Evolutionary conservation across 1,140 invertebrate species (phyloP).

Genomic region (Trichogramma pretiosum): DNA sequence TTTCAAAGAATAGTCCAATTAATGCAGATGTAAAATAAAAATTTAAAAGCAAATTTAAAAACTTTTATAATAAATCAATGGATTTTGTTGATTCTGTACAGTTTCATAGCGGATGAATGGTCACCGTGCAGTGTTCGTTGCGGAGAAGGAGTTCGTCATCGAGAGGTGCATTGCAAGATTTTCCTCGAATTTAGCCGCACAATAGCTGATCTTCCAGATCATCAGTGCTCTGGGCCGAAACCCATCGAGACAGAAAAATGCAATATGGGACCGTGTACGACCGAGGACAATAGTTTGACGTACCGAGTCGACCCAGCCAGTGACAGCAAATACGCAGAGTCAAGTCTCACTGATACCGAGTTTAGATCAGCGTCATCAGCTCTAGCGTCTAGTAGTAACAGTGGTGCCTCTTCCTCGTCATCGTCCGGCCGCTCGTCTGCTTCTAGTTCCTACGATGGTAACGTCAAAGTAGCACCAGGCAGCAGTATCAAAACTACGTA

Average conservation of each 20-base stretch:
- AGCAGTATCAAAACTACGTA: slow-evolving; percentile 55
- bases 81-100: too few relatives aligned
- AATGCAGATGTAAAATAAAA: too few relatives aligned
- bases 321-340: slow-evolving; percentile 45
- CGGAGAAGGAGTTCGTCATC: slow-evolving; percentile 72
- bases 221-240: slow-evolving; percentile 76
- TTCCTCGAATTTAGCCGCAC: slow-evolving; percentile 84
- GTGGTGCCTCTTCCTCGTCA: neutral
- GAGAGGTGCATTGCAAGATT: slow-evolving; percentile 84
- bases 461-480: slow-evolving; percentile 49
- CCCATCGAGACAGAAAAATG: slow-evolving; percentile 72
- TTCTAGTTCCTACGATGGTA: slow-evolving; percentile 37
- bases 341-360: slow-evolving; percentile 55
- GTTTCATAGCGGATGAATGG: slow-evolving; percentile 73
- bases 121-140: slow-evolving; percentile 81
- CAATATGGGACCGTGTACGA: slow-evolving; percentile 59
- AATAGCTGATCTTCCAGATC: slow-evolving; percentile 75
- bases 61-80: too few relatives aligned
- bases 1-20: too few relatives aligned
- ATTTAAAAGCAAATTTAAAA: too few relatives aligned
- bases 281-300: slow-evolving; percentile 35
- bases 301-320: slow-evolving; percentile 43
- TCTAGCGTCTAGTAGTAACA: slow-evolving; percentile 12
- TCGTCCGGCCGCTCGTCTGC: slow-evolving; percentile 9
- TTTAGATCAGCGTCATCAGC: slow-evolving; percentile 32